phyloP scores from a whole-genome alignment of 2,888 invertebrate genomes.

The Timandra comae region DNA sequence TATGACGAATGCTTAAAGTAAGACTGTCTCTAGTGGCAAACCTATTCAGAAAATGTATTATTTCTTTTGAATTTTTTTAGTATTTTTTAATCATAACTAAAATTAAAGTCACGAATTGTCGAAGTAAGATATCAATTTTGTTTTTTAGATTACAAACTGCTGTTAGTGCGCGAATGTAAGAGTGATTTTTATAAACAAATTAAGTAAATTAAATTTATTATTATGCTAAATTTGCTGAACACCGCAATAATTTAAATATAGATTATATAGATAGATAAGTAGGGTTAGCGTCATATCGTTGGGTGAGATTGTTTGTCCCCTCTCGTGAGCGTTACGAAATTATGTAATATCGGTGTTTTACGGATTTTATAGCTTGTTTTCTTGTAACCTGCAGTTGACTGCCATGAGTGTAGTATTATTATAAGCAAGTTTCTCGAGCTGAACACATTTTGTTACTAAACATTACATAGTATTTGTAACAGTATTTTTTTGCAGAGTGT shows the following conservation, averaged over 20 bases:
- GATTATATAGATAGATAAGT: too few relatives aligned
- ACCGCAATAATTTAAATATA: too few relatives aligned
- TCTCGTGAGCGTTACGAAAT: not conserved
- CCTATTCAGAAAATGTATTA: slow-evolving; percentile 26
- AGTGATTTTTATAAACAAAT: slow-evolving; percentile 1
- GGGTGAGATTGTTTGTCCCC: too few relatives aligned
- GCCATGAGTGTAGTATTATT: slow-evolving; percentile 11
- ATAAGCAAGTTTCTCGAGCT: slow-evolving; percentile 21
- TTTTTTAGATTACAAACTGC: slow-evolving; percentile 1
- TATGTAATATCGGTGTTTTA: not conserved
- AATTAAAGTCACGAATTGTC: slow-evolving; percentile 14
- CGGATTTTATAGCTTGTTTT: slow-evolving; percentile 2
- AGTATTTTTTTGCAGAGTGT: slow-evolving; percentile 46
- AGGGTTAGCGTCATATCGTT: too few relatives aligned
- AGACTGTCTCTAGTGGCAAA: slow-evolving; percentile 56
- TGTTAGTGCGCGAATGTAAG: not conserved
- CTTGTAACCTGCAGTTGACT: slow-evolving; percentile 6
- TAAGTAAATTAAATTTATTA: slow-evolving; percentile 1
- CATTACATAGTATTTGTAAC: slow-evolving; percentile 24
- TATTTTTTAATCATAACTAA: slow-evolving; percentile 21
- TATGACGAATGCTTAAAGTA: slow-evolving; percentile 33
- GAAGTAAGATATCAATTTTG: slow-evolving; percentile 6
- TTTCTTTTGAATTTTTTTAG: slow-evolving; percentile 39
- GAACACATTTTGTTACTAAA: slow-evolving; percentile 20
- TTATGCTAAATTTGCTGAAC: too few relatives aligned